A percentile compares a stretch with the other conserved stretches of the same genome.
phyloP scores from a whole-genome alignment of 2,113 vertebrate species.

The Cyanoderma ruficeps region DNA sequence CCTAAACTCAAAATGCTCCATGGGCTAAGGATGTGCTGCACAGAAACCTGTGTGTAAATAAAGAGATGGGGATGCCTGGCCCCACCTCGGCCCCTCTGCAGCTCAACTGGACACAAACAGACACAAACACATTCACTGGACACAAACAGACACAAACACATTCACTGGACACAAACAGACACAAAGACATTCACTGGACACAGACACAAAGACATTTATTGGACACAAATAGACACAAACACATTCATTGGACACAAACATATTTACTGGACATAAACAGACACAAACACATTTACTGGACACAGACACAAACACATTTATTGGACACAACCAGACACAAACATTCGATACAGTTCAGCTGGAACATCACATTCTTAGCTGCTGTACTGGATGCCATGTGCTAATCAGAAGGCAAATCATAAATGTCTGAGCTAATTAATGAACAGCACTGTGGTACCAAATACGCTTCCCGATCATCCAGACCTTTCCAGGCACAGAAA shows the following conservation, averaged over 20 bases:
- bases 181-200: no score
- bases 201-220: neutral
- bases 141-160: no score
- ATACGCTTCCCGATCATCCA: neutral
- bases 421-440: neutral
- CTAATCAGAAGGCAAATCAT: neutral
- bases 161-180: no score
- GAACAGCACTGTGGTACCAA: neutral
- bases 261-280: no score
- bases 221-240: neutral
- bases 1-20: neutral
- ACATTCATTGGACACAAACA: neutral
- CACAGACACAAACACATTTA: neutral
- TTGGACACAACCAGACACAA: neutral
- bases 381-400: neutral
- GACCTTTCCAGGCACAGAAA: neutral
- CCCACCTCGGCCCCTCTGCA: neutral
- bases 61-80: fast-evolving
- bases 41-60: neutral
- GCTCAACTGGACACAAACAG: neutral
- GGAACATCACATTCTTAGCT: neutral
- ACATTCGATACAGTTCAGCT: neutral
- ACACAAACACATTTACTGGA: neutral
- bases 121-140: no score
- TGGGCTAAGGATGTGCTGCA: neutral